Conservation (phyloP, 2,797 vertebrate species). For the Eulemur albifrons region DNA sequence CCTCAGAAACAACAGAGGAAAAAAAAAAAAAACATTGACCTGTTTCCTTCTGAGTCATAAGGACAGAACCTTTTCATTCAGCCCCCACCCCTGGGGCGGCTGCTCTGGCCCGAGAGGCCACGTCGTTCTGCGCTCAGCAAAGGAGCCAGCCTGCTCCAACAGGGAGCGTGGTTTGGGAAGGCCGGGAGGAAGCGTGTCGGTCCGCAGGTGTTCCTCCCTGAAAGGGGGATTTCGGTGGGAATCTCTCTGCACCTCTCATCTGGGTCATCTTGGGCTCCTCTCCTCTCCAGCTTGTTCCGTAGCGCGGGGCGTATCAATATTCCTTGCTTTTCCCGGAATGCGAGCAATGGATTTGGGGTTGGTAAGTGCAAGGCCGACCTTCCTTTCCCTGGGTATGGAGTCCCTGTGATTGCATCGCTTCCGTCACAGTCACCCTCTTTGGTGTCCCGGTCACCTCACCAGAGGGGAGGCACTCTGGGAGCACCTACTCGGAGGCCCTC, state of each 20-base stretch:
- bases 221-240: rapidly evolving
- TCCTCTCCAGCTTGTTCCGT: conserved; percentile 68
- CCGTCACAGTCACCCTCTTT: background rate
- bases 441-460: background rate
- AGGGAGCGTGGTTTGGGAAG: background rate
- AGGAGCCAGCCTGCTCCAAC: background rate
- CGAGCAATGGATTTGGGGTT: conserved; percentile 76
- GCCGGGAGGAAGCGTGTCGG: rapidly evolving
- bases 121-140: background rate
- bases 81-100: background rate
- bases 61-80: background rate
- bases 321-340: conserved; percentile 78
- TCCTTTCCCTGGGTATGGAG: conserved; percentile 67
- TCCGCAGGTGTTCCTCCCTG: background rate
- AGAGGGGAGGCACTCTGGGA: background rate
- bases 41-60: background rate
- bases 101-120: background rate
- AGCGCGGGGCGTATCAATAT: conserved; percentile 72
- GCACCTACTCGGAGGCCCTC: background rate
- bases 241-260: background rate
- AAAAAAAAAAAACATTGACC: background rate
- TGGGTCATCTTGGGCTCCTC: background rate
- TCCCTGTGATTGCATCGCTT: conserved; percentile 16
- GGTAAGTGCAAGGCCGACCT: conserved; percentile 76
- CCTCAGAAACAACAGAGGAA: background rate